phyloP scores from a whole-genome alignment of 2,113 vertebrate species.

The Oenanthe oenanthe region DNA sequence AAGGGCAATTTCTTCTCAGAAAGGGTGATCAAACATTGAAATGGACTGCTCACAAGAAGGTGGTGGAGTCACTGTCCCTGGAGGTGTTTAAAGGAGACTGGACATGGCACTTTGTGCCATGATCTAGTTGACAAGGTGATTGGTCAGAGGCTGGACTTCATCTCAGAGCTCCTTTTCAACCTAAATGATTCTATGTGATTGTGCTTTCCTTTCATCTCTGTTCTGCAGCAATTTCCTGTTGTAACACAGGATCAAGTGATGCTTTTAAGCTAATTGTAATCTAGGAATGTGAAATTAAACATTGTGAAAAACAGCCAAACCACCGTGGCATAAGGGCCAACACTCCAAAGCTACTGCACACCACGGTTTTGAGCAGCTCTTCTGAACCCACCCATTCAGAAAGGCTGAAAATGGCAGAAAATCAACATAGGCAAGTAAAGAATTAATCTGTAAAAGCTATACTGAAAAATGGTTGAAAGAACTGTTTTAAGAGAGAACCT shows the following conservation, averaged over 20 bases:
- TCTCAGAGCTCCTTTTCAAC: background rate
- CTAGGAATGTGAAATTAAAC: background rate
- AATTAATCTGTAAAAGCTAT: background rate
- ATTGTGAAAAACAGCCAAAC: background rate
- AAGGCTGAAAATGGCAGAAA: background rate
- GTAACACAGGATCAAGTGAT: background rate
- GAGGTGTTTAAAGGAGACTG: background rate
- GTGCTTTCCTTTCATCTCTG: background rate
- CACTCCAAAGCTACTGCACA: background rate
- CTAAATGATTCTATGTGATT: background rate
- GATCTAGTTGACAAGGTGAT: background rate
- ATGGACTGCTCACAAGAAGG: background rate
- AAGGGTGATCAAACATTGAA: background rate
- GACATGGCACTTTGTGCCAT: background rate
- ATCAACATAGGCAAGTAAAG: background rate
- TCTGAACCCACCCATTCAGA: background rate
- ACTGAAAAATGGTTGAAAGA: background rate
- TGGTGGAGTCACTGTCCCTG: background rate
- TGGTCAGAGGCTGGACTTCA: background rate
- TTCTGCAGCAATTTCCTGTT: background rate
- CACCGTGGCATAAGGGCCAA: background rate
- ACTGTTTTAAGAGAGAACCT: background rate
- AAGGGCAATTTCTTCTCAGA: background rate
- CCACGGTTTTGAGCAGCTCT: fast-evolving
- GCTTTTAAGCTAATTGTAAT: background rate